Evolutionary conservation across 2,888 invertebrate genomes (phyloP), one percentile per base, ranked within the genome.

Genomic region (Axea sp.): DNA sequence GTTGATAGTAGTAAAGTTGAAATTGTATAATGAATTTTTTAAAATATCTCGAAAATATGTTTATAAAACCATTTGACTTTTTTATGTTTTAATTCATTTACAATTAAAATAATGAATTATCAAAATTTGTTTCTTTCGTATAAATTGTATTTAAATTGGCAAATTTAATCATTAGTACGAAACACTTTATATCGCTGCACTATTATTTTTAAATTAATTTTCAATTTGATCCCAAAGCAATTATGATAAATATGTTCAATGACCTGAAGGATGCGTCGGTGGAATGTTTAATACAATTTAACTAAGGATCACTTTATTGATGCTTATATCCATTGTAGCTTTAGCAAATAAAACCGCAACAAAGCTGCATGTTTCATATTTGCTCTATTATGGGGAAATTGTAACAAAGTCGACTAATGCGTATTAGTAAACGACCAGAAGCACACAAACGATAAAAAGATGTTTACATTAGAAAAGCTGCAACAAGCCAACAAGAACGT

Each of bases 211-310:
- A 7, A 9, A 37, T 37, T 14, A 47, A 47, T 24, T 43, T 57
- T 31, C 8, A 22, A 45, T 33, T 24, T 7, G 7, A 7, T 8
- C 6, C n/a, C 11, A 24, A 43, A 53, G 28, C 24, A 51, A 53
- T 55, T 45, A 65, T 65, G 30, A 67, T 47, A 49, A 57, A 57
- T 37, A 33, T 14, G 31, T 41, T 49, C 59, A 59, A 68, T 68
- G 68, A 33, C 31, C 39, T 24, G 49, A 12, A 12, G 37, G 33
- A 45, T 55, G 53, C 53, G 4, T 19, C 28, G 24, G 8, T n/a
- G 71, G 47, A 62, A 71, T 62, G 62, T 55, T 55, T 60, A 60
- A 69, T 69, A 55, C 37, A 59, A 62, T 69, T 62, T 35, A 39
- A 53, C 55, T 69, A 30, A 62, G 43, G 28, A 55, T 45, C 45